Conservation (phyloP, 2,797 vertebrate genomes). For the Lepus townsendii region DNA sequence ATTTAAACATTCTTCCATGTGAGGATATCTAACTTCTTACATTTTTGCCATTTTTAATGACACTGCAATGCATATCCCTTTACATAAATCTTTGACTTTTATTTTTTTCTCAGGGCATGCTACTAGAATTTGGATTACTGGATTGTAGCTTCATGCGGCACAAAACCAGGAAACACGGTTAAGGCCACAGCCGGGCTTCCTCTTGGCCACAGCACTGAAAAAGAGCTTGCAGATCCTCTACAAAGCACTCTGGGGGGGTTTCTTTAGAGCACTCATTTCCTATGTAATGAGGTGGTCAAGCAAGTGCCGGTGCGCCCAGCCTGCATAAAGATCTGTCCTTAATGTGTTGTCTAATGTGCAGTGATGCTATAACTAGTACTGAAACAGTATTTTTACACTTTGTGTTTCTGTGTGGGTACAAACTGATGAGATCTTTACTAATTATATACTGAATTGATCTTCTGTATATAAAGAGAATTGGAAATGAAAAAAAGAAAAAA, state of each 20-base stretch:
- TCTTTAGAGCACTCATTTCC: background rate
- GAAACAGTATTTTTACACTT: too few relatives aligned
- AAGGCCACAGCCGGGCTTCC: background rate
- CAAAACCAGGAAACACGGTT: background rate
- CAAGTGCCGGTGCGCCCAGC: background rate
- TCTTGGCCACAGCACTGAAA: background rate
- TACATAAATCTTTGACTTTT: slow-evolving; percentile 2
- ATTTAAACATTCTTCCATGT: slow-evolving; percentile 60
- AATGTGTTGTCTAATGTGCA: too few relatives aligned
- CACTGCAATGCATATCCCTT: background rate
- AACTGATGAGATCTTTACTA: too few relatives aligned
- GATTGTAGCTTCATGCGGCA: background rate
- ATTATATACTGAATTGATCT: too few relatives aligned
- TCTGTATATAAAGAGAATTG: too few relatives aligned
- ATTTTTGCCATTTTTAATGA: slow-evolving; percentile 60
- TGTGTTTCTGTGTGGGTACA: too few relatives aligned
- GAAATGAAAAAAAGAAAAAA: too few relatives aligned
- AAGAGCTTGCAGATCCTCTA: background rate
- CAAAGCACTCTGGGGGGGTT: background rate
- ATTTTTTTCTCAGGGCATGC: background rate
- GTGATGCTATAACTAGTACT: too few relatives aligned
- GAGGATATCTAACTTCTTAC: slow-evolving; percentile 22
- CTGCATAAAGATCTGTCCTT: background rate
- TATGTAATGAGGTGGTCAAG: too few relatives aligned
- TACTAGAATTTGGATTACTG: background rate